Percentiles rank a stretch among this genome's conserved stretches.
These are phyloP conservation scores for Platysternon megacephalum DNA, from an alignment of 2,113 vertebrate species.

Conservation along the genomic window DNA sequence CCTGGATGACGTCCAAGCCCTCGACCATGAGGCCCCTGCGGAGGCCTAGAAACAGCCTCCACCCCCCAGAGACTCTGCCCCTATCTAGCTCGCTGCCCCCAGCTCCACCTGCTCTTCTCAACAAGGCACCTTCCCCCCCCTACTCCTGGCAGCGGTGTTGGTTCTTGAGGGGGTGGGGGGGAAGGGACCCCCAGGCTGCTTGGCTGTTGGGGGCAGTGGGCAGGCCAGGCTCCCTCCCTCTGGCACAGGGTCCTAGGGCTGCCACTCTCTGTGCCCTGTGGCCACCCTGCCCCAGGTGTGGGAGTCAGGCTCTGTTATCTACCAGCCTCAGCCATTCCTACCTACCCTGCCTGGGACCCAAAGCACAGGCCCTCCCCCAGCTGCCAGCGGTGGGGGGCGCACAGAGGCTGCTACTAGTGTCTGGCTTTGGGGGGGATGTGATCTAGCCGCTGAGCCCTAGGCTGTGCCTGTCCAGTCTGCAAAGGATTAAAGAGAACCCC, in stretches of 20 bases:
- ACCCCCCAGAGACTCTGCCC: not conserved
- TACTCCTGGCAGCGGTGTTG: not conserved
- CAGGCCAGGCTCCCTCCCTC: not conserved
- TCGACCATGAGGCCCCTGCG: constrained; percentile 77
- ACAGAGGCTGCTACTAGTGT: not conserved
- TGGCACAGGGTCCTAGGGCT: not conserved
- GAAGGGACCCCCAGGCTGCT: not conserved
- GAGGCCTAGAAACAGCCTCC: not conserved
- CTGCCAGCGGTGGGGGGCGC: not conserved
- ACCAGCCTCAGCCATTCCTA: not conserved
- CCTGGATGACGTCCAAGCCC: constrained; percentile 84
- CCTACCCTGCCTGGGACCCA: not conserved
- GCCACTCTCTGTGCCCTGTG: not conserved
- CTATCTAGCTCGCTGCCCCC: no score
- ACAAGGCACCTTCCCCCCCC: not conserved
- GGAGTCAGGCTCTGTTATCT: not conserved
- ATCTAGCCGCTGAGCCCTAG: not conserved
- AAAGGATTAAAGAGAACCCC: not conserved
- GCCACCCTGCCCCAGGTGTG: not conserved
- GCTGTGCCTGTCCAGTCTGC: not conserved
- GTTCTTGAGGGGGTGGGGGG: not conserved
- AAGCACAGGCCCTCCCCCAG: not conserved
- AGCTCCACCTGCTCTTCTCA: not conserved
- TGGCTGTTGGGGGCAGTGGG: no score
- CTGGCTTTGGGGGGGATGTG: not conserved